Base-by-base conservation (phyloP, 2,797 vertebrate species). In the Adelosebastes latens region DNA sequence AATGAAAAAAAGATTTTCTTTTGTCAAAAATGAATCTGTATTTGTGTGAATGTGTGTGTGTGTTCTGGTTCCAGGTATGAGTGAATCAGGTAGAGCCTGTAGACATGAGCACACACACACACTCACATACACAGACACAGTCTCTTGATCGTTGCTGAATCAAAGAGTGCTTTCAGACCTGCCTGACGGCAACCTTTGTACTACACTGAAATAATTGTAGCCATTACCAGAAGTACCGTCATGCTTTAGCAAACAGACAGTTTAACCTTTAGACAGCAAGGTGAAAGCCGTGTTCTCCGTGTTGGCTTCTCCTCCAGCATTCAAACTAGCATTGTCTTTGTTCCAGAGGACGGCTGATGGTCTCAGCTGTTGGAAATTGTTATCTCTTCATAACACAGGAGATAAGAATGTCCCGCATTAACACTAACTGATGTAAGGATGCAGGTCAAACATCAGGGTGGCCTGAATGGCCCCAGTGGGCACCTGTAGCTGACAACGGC, bases 251-350 rank as follows among this genome's bases (percentile, higher is more conserved):
- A 88, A 89, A 87, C 78, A 83, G 82, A 87, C 88, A 80, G 83
- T 82, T 90, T 90, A 89, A 92, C 91, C 91, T 92, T 92, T 87
- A 71, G 46, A 87, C 66, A 60, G 72, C 27, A 29, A 64, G 29
- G 60, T 67, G 64, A 81, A 77, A 73, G 67, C 18, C 4, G 2
- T 31, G 66, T 59, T 83, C 31, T 74, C 36, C 16, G 4, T 39
- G 49, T 70, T 25, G 24, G 36, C 60, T 52, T 60, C 29, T 60
- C 39, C 8, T 65, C 25, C 49, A 42, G 64, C 55, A 24, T 73
- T 63, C 29, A 78, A 75, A 27, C 18, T 8, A 69, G 3, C 39
- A 34, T 20, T 2, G 2, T n/a, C 70, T 72, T 69, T 61, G 20
- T 53, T 73, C 16, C 16, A 31, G 34, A 22, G 5, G 14, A 65